A percentile compares a stretch with the other conserved stretches of the same genome.
phyloP scores from a whole-genome alignment of 92 coral and sea anemone genomes.

The Meandrina meandrites region DNA sequence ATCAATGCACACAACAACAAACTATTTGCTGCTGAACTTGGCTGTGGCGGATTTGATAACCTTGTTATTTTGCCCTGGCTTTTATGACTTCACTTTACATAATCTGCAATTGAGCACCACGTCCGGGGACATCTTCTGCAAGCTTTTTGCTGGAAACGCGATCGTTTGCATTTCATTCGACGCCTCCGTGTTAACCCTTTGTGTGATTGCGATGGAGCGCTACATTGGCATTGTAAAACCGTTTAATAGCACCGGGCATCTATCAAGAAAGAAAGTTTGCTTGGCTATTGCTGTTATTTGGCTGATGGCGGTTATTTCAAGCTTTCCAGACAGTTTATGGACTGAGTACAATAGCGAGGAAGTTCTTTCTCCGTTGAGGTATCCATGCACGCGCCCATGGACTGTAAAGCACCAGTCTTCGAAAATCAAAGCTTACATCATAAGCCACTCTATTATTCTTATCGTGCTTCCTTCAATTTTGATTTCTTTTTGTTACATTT shows the following conservation, averaged over 20 bases:
- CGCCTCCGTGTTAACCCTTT: constrained; percentile 10
- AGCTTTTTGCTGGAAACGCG: constrained; percentile 12
- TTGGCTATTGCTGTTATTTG: not conserved
- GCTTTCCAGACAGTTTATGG: constrained; percentile 23
- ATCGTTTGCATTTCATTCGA: not conserved
- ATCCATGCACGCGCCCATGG: constrained; percentile 37
- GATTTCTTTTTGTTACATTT: constrained; percentile 38
- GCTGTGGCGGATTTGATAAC: constrained; percentile 16
- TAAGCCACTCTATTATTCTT: constrained; percentile 19
- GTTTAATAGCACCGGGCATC: not conserved
- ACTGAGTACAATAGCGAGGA: not conserved
- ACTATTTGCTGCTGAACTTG: constrained; percentile 19
- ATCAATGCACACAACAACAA: constrained; percentile 22
- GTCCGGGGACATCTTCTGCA: constrained; percentile 5
- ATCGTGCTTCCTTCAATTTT: constrained; percentile 34
- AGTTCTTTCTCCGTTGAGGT: not conserved
- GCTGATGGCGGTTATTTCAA: not conserved
- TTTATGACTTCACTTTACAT: constrained; percentile 36
- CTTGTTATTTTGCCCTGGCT: constrained; percentile 31
- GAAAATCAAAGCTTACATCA: constrained; percentile 22
- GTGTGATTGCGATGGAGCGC: constrained; percentile 16
- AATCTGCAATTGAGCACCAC: not conserved
- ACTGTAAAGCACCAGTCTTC: not conserved
- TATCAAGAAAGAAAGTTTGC: not conserved
- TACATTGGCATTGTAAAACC: constrained; percentile 22